Evolutionary conservation across 2,888 invertebrate genomes (phyloP).

Genomic region (Ectobius pallidus): DNA sequence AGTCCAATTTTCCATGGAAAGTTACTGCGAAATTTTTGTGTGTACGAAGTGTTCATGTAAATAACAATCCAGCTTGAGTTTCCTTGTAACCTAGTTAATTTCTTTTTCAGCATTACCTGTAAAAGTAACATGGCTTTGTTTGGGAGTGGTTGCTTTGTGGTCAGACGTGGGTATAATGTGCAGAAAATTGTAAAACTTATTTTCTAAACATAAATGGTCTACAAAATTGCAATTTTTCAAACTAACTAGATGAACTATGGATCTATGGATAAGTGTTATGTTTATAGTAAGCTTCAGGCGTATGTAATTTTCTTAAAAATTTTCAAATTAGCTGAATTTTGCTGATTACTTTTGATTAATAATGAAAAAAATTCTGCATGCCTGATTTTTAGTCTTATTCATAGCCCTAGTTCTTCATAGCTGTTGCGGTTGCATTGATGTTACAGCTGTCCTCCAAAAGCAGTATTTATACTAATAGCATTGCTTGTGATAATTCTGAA

Average conservation of each 20-base stretch:
- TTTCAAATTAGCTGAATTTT: background rate
- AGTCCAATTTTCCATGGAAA: conserved; percentile 29
- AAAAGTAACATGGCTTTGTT: conserved; percentile 22
- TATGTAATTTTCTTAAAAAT: background rate
- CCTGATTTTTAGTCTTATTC: conserved; percentile 21
- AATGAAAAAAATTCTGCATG: too few relatives aligned
- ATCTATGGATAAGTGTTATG: conserved; percentile 17
- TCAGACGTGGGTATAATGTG: background rate
- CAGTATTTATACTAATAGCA: background rate
- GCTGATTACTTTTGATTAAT: too few relatives aligned
- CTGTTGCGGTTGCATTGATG: conserved; percentile 15
- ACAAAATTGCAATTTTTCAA: conserved; percentile 23
- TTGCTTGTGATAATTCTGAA: conserved; percentile 7
- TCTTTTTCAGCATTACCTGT: conserved; percentile 28
- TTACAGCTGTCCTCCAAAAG: background rate
- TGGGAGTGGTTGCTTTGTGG: conserved; percentile 28
- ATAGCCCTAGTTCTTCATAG: conserved; percentile 11
- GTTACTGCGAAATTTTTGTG: conserved; percentile 20
- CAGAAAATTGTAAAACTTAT: conserved; percentile 8
- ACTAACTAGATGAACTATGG: conserved; percentile 7
- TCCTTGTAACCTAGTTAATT: conserved; percentile 24
- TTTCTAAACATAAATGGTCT: background rate
- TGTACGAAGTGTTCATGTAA: conserved; percentile 22
- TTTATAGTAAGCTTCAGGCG: background rate
- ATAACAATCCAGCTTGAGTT: conserved; percentile 14